A percentile compares a stretch with the other conserved stretches of the same genome.
phyloP scores from a whole-genome alignment of 2,888 invertebrate genomes.

The Oxyscelio sp. region DNA sequence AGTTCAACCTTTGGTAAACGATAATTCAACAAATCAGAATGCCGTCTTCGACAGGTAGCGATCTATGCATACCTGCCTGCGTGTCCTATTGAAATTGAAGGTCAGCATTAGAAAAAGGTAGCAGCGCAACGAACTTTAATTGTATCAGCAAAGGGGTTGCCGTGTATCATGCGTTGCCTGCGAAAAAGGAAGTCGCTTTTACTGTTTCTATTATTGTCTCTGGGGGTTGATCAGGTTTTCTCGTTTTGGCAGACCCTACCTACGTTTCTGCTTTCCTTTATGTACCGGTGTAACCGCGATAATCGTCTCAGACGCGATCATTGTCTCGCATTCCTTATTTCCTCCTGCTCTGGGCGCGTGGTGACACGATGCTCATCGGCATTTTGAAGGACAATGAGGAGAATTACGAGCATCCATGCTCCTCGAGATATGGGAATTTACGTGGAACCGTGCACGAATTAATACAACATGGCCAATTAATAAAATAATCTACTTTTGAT shows the following conservation, averaged over 20 bases:
- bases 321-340: constrained; percentile 56
- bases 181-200: constrained; percentile 77
- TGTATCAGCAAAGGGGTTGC: constrained; percentile 82
- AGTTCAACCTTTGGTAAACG: constrained; percentile 64
- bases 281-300: constrained; percentile 46
- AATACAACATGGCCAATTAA: constrained; percentile 32
- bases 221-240: constrained; percentile 79
- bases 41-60: constrained; percentile 74
- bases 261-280: constrained; percentile 37
- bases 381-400: constrained; percentile 56
- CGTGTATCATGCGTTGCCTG: constrained; percentile 80
- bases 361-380: constrained; percentile 48
- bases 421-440: constrained; percentile 55
- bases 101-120: constrained; percentile 58
- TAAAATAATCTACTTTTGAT: constrained; percentile 36
- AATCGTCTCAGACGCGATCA: constrained; percentile 48
- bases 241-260: constrained; percentile 30
- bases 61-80: constrained; percentile 62
- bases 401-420: constrained; percentile 70
- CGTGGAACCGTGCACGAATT: constrained; percentile 29
- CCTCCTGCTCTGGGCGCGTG: constrained; percentile 21
- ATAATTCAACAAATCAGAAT: constrained; percentile 75
- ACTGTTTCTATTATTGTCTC: constrained; percentile 88
- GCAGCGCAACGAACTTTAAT: constrained; percentile 87
- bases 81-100: constrained; percentile 54